These are phyloP conservation scores for Ahaetulla prasina DNA, from an alignment of 2,113 vertebrate species.

Conservation along the genomic window DNA sequence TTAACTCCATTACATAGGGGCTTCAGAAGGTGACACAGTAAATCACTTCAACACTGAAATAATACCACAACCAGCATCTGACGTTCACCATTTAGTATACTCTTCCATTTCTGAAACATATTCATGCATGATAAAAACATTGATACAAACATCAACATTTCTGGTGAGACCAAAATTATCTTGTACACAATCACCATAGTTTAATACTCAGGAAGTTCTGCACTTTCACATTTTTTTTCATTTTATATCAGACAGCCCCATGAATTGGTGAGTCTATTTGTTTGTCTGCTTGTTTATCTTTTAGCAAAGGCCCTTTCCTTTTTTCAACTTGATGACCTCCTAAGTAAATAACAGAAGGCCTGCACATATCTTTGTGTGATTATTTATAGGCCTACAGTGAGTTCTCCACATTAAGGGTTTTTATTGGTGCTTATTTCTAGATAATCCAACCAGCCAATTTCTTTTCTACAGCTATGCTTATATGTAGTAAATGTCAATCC, in stretches of 20 bases:
- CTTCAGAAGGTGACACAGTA: background rate
- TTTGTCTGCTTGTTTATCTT: slow-evolving; percentile 56
- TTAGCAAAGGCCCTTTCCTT: slow-evolving; percentile 45
- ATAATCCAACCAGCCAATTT: slow-evolving; percentile 54
- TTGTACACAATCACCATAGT: background rate
- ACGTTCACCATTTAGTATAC: background rate
- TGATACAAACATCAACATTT: background rate
- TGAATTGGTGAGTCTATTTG: slow-evolving; percentile 13
- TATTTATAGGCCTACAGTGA: slow-evolving; percentile 41
- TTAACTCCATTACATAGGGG: background rate
- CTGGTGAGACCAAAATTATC: background rate
- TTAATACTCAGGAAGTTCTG: accelerated
- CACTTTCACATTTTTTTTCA: slow-evolving; percentile 16
- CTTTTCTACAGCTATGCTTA: background rate
- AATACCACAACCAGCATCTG: background rate
- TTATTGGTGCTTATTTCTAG: slow-evolving; percentile 57
- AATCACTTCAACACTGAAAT: background rate
- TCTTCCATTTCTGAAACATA: background rate
- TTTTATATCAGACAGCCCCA: slow-evolving; percentile 50
- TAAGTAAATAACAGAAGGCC: slow-evolving; percentile 58
- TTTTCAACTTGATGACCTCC: slow-evolving; percentile 39
- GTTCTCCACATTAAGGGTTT: slow-evolving; percentile 45
- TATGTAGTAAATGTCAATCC: background rate
- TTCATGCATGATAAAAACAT: background rate
- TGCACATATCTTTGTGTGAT: slow-evolving; percentile 42